Percentiles rank a stretch among this genome's conserved stretches.
Evolutionary conservation across 2,113 vertebrate species (phyloP).

Genomic region (Perognathus longimembris): DNA sequence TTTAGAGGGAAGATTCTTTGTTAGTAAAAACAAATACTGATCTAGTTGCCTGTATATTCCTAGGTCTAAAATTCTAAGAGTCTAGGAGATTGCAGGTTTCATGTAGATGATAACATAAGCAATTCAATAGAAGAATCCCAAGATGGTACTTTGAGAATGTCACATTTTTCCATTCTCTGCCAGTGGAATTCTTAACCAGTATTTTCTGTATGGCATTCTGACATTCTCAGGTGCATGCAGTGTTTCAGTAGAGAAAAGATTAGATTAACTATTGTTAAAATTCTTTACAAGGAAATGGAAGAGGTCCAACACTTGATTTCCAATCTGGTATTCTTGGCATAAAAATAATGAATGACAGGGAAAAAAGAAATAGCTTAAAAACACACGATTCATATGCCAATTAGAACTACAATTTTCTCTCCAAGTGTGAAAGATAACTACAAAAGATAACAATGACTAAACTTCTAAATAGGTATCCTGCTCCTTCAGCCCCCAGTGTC

Average conservation of each 20-base stretch:
- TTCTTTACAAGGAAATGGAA: constrained; percentile 53
- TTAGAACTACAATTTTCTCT: constrained; percentile 30
- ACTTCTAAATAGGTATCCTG: not conserved
- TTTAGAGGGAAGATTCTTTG: not conserved
- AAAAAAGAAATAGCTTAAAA: constrained; percentile 46
- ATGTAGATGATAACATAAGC: constrained; percentile 28
- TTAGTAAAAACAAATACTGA: constrained; percentile 33
- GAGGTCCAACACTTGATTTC: constrained; percentile 53
- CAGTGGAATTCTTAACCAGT: constrained; percentile 24
- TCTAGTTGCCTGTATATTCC: not conserved
- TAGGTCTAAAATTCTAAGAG: constrained; percentile 42
- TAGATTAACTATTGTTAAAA: constrained; percentile 69
- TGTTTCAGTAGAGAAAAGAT: constrained; percentile 50
- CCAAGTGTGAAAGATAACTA: constrained; percentile 37
- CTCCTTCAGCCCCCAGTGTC: not conserved
- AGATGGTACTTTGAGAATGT: constrained; percentile 48
- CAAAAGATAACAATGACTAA: not conserved
- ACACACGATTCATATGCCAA: constrained; percentile 22
- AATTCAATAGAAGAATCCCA: constrained; percentile 44
- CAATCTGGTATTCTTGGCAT: constrained; percentile 51
- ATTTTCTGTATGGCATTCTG: constrained; percentile 55
- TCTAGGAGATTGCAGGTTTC: constrained; percentile 28
- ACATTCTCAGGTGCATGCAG: constrained; percentile 28
- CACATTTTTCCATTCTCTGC: not conserved
- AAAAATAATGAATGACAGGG: constrained; percentile 47